Conservation (phyloP, 2,888 invertebrate species). For the Tenodera sinensis region DNA sequence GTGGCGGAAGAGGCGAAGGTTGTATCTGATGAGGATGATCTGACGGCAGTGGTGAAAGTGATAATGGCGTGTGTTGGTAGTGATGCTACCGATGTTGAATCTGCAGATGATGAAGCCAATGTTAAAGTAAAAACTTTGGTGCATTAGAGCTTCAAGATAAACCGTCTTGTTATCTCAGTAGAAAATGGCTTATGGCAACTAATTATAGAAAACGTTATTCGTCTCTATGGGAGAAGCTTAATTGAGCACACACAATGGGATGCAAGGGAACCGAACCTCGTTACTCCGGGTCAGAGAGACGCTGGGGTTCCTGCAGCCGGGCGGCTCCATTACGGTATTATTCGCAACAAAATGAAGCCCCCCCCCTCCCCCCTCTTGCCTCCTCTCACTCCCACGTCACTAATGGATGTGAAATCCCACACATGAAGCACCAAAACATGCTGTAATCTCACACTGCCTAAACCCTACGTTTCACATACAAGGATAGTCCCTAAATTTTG, state of each 20-base stretch:
- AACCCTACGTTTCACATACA: neutral
- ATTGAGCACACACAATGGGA: neutral
- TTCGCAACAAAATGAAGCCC: neutral
- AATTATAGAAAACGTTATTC: neutral
- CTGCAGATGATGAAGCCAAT: too few species aligned
- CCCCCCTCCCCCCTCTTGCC: neutral
- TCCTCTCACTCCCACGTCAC: neutral
- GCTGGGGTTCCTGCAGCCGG: neutral
- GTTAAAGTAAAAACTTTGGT: too few species aligned
- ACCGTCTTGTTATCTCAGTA: neutral
- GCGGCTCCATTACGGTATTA: neutral
- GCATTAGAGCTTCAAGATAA: too few species aligned
- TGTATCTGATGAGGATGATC: too few species aligned
- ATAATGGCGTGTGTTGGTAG: too few species aligned
- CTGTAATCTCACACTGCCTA: neutral
- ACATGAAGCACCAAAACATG: neutral
- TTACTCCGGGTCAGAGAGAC: neutral
- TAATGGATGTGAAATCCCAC: neutral
- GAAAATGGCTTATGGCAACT: neutral
- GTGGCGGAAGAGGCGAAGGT: too few species aligned
- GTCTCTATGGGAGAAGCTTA: neutral
- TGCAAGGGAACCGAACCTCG: neutral
- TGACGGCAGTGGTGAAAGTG: too few species aligned
- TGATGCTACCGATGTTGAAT: too few species aligned
- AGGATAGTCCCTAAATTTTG: too few species aligned